These are phyloP conservation scores for Cheilosia vernalis DNA, from an alignment of 2,888 invertebrate species.

Conservation along the genomic window DNA sequence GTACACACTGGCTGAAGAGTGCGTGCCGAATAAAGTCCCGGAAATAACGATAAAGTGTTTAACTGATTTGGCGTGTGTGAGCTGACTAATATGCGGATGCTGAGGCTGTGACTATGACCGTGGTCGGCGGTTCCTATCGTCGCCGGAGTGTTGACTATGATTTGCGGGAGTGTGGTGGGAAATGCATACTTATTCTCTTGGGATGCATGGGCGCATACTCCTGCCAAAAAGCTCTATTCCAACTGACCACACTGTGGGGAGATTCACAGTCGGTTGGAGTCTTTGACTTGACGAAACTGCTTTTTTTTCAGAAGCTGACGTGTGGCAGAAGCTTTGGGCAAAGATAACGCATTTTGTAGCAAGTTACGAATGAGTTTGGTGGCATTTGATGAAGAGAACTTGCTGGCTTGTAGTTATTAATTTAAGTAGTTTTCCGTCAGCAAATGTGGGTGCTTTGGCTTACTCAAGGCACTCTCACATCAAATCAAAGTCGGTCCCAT, in stretches of 20 bases:
- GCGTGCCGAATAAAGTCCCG: constrained; percentile 55
- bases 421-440: too few relatives aligned
- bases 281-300: not conserved
- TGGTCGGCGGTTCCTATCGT: constrained; percentile 25
- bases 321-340: too few relatives aligned
- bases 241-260: not conserved
- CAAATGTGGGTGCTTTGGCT: too few relatives aligned
- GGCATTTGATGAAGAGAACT: too few relatives aligned
- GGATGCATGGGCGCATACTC: constrained; percentile 27
- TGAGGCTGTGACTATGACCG: constrained; percentile 26
- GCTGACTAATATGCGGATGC: constrained; percentile 59
- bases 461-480: too few relatives aligned
- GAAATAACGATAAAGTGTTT: constrained; percentile 58
- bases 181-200: constrained; percentile 7
- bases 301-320: not conserved
- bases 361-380: too few relatives aligned
- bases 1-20: constrained; percentile 31
- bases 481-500: too few relatives aligned
- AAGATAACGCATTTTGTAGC: too few relatives aligned
- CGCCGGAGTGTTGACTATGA: constrained; percentile 3
- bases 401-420: too few relatives aligned
- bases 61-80: constrained; percentile 47
- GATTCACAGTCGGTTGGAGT: not conserved
- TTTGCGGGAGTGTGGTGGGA: constrained; percentile 6
- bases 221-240: not conserved